Base-by-base conservation (phyloP, 2,113 vertebrate species). In the Amphiprion ocellaris region DNA sequence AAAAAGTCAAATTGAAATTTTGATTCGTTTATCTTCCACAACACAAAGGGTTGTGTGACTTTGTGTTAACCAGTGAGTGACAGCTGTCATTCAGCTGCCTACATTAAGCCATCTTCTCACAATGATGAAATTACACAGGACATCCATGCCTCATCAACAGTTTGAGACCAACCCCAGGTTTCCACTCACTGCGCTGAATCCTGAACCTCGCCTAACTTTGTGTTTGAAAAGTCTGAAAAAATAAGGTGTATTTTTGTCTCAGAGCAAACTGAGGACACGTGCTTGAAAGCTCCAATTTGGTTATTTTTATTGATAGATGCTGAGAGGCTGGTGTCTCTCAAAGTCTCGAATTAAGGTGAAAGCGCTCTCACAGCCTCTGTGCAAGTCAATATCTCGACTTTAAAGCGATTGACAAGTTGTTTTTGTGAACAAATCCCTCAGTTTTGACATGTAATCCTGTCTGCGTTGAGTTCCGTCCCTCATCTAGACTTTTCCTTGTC, bases 401-500 rank as follows among this genome's bases (percentile, higher is more conserved):
- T 84, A 90, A 86, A 88, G 87, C 70, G 52, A 90, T 83, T 88
- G 90, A 91, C 82, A 83, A 66, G 89, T 87, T 87, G 80, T 89
- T 89, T 90, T 85, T 81, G 69, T 66, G 71, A 83, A 77, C 81
- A 86, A 83, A 92, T 90, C 91, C 80, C 59, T 89, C 68, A 78
- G 79, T 90, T 88, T 88, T 74, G 78, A 75, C 75, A n/a, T 74
- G 69, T 88, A 88, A 91, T 92, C 90, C 85, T 74, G 75, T 85
- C 82, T 86, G 77, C 10, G 77, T 52, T 67, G 82, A 49, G 77
- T 80, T 77, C 67, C 41, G 73, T 90, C 77, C 74, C 80, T 86
- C 83, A 69, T 87, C 81, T 74, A 50, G 80, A 87, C 78, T 83
- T 69, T 65, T 74, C 39, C 61, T 73, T 88, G 85, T 90, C 90